Base-by-base conservation (phyloP, 1,140 invertebrate genomes). In the Rhopalosiphum padi region DNA sequence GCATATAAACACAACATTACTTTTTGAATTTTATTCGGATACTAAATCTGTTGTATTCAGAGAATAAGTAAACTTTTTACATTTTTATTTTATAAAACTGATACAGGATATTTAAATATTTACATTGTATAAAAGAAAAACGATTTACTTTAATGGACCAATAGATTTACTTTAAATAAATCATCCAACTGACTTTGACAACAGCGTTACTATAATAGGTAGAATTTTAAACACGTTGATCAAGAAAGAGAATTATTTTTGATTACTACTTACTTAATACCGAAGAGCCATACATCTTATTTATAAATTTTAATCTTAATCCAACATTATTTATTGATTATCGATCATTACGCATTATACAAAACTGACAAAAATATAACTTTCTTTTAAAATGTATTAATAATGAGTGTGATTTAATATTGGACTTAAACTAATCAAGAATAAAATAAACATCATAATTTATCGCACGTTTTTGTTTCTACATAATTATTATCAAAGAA, bases 101-200 rank as follows among this genome's bases (percentile, higher is more conserved):
- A 85, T 85, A 11, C 22, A 41, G 35, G 43, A 23, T 85, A 85
- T 43, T 11, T 37, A 85, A 85, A 37, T 37, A 5, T 82, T 41
- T 23, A 41, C 37, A 22, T 85, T 11, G 2, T 23, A 85, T 7
- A 85, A 43, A 11, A 41, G 9, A 85, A 41, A 85, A 85, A 43
- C 21, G 22, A 23, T 85, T 41, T 41, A 85, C 8, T 85, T 5
- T 85, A 85, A 85, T 85, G 82, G 37, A 85, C 8, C 6, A 41
- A 68, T 23, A 85, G 35, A 85, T 85, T 85, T 85, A 85, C 41
- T 85, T 85, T 43, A 85, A 85, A 85, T 85, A 85, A 85, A 41
- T 85, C 22, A 85, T 85, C 0, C 22, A 85, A 25, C 22, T 85
- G 60, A n/a, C 60, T n/a, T 68, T 68, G 30, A 68, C 60, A n/a